A percentile compares a stretch with the other conserved stretches of the same genome.
Evolutionary conservation across 1,140 invertebrate genomes (phyloP).

Genomic region (Saccostrea echinata): DNA sequence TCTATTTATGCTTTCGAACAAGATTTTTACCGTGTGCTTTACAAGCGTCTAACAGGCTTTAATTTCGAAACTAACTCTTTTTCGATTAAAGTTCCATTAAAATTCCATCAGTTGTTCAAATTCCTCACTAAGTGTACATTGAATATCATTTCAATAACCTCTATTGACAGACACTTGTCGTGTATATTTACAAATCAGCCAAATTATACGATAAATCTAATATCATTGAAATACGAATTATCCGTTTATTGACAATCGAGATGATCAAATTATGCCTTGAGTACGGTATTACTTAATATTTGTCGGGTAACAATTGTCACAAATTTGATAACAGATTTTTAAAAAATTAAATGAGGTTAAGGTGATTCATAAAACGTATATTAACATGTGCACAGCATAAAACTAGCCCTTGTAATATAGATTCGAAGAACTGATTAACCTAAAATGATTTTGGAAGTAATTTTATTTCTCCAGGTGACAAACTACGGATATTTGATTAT

Average conservation of each 20-base stretch:
- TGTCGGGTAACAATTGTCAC: not conserved
- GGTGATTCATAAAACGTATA: not conserved
- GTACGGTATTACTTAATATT: constrained; percentile 16
- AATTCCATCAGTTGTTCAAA: constrained; percentile 27
- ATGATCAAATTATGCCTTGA: constrained; percentile 6
- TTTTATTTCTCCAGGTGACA: constrained; percentile 14
- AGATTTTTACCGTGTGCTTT: not conserved
- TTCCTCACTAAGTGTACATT: not conserved
- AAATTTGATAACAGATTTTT: constrained; percentile 22
- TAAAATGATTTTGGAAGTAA: not conserved
- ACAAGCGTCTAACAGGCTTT: not conserved
- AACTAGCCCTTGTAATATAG: constrained; percentile 24
- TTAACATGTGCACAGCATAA: not conserved
- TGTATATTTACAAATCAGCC: constrained; percentile 32
- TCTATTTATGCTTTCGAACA: not conserved
- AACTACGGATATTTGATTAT: not conserved
- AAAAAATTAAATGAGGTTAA: constrained; percentile 17
- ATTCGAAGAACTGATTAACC: constrained; percentile 10
- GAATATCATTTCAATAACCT: constrained; percentile 3
- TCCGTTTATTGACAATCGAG: not conserved
- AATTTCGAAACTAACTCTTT: not conserved
- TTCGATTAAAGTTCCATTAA: constrained; percentile 4
- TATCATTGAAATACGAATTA: not conserved
- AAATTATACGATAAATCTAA: constrained; percentile 31
- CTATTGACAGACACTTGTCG: constrained; percentile 20